A percentile compares a stretch with the other conserved stretches of the same genome.
phyloP scores from a whole-genome alignment of 1,140 invertebrate species.

The Steinernema feltiae region DNA sequence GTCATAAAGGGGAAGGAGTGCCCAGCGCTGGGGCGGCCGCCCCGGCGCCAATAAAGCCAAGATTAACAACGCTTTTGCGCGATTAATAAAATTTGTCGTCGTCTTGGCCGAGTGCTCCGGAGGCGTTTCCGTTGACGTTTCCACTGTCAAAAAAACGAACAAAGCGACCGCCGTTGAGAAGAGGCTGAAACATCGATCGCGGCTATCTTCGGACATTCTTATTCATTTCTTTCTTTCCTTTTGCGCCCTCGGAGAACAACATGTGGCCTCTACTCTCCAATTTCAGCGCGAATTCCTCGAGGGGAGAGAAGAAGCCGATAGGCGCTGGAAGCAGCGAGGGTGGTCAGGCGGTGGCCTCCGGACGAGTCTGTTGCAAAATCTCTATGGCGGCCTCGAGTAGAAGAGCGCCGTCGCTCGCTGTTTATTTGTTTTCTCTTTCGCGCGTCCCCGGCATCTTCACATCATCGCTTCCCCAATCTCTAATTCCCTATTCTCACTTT shows the following conservation, averaged over 20 bases:
- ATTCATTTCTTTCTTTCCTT: constrained; percentile 15
- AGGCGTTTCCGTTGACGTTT: not conserved
- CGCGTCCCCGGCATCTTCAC: not conserved
- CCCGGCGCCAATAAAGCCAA: not conserved
- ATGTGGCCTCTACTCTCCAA: constrained; percentile 3
- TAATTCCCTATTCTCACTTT: not conserved
- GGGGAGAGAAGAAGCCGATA: not conserved
- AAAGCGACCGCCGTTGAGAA: not conserved
- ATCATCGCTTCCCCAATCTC: not conserved
- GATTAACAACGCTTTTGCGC: not conserved
- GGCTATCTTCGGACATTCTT: not conserved
- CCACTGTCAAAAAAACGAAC: not conserved
- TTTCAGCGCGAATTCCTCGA: not conserved
- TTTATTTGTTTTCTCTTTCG: constrained; percentile 2
- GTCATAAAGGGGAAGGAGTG: too few relatives aligned
- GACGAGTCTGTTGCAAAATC: not conserved
- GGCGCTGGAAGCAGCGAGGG: not conserved
- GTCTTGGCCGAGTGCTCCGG: not conserved
- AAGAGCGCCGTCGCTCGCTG: not conserved
- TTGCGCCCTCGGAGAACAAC: not conserved
- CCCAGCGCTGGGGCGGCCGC: not conserved
- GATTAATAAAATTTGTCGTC: constrained; percentile 12
- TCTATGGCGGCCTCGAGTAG: not conserved
- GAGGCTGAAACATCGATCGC: constrained; percentile 1
- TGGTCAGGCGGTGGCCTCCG: not conserved